Evolutionary conservation across 2,113 vertebrate species (phyloP), one percentile per base, ranked within the genome.

Genomic region (Lepus europaeus): DNA sequence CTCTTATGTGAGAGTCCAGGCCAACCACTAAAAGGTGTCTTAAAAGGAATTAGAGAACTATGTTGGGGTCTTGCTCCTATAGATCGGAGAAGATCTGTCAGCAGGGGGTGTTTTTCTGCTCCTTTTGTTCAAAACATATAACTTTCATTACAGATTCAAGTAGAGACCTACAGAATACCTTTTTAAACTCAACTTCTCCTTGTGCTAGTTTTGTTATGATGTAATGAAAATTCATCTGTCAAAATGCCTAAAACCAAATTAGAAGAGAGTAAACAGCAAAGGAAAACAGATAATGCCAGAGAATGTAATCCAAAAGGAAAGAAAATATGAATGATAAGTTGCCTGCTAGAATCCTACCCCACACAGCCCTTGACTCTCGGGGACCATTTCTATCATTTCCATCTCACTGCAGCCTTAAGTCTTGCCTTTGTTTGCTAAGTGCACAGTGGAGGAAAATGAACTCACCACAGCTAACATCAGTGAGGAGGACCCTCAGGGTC

Each of bases 241-340:
- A 91, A 97, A 95, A 81, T 83, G 74, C 83, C 59, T 83, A 45
- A 92, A 77, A 72, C 61, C 14, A 93, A 96, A 80, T 76, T 77
- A 92, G 64, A 91, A 89, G 81, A 72, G 10, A 85, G 66, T 25
- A 39, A 49, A 72, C 20, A 49, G 16, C 61, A 92, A 68, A 77
- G 19, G 61, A 59, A 69, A 20, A 51, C 1, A 78, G 69, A 66
- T 3, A 70, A 76, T 77, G 56, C n/a, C 59, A 78, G 69, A 94
- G 23, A 95, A 87, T 19, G 31, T 68, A 69, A 70, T 66, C 25
- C 51, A 88, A 77, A 53, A 88, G 33, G 78, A 93, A 81, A 88
- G 74, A 39, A 92, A 84, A 72, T 14, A 16, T 10, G 7, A 6
- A 3, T 84, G 29, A 90, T 68, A 74, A 78, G 31, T 45, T 39